Percentiles rank a stretch among this genome's conserved stretches.
phyloP scores from a whole-genome alignment of 2,888 invertebrate species.

The Strigamia crassipes region DNA sequence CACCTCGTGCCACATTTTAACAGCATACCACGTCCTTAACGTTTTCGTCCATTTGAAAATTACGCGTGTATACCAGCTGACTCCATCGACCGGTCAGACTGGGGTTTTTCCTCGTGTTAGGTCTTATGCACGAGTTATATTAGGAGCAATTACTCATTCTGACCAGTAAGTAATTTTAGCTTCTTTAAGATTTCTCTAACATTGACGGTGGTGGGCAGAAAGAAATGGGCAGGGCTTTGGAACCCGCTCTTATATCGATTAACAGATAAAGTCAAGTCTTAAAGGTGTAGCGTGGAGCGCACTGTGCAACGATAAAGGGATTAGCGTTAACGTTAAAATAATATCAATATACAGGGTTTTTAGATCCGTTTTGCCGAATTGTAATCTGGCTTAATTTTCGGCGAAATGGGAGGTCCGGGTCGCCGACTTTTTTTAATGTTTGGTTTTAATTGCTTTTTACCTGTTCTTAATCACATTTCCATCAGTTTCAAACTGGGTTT shows the following conservation, averaged over 20 bases:
- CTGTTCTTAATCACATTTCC: no score
- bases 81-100: not conserved
- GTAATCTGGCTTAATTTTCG: no score
- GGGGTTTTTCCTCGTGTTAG: not conserved
- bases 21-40: not conserved
- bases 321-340: not conserved
- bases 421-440: no score
- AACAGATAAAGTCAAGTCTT: slow-evolving; percentile 3
- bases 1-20: not conserved
- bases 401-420: no score
- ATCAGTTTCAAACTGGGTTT: no score
- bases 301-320: not conserved
- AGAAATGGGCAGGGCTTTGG: not conserved
- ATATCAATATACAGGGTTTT: not conserved
- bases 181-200: not conserved
- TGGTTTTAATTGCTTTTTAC: no score
- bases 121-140: not conserved
- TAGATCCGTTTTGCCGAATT: no score
- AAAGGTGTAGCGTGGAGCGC: not conserved
- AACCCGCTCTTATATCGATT: slow-evolving; percentile 3
- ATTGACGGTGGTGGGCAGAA: not conserved
- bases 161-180: slow-evolving; percentile 3
- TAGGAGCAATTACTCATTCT: not conserved
- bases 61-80: not conserved
- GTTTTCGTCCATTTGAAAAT: not conserved